phyloP scores from a whole-genome alignment of 2,797 vertebrate species.

The Astyanax mexicanus region DNA sequence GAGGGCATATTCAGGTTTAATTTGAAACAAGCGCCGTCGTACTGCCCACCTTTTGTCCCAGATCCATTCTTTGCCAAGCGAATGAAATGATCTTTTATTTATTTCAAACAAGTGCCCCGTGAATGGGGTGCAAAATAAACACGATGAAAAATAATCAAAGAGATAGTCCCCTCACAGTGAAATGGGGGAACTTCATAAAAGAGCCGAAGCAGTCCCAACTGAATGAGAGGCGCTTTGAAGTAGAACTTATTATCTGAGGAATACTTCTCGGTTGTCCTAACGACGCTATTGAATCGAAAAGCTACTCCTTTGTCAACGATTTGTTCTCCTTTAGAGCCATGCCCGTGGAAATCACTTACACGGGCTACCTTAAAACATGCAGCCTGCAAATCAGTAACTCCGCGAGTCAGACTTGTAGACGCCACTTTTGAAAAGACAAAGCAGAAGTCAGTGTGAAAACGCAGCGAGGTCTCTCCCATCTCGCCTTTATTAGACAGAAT shows the following conservation, averaged over 20 bases:
- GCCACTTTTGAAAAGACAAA: conserved; percentile 92
- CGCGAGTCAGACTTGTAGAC: conserved; percentile 98
- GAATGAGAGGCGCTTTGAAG: conserved; percentile 98
- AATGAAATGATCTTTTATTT: conserved; percentile 85
- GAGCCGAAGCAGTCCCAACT: conserved; percentile 91
- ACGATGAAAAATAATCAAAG: conserved; percentile 96
- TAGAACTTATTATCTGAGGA: conserved; percentile 98
- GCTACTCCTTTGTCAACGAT: conserved; percentile 96
- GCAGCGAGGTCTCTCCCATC: conserved; percentile 74
- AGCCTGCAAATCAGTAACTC: conserved; percentile 97
- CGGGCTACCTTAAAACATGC: conserved; percentile 92
- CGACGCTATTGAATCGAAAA: conserved; percentile 97
- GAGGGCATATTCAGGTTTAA: conserved; percentile 56
- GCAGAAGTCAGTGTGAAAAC: conserved; percentile 77
- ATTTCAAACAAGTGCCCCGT: conserved; percentile 94
- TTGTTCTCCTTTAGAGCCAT: conserved; percentile 99
- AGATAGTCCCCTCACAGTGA: conserved; percentile 88
- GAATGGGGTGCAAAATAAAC: conserved; percentile 96
- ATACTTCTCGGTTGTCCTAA: conserved; percentile 99
- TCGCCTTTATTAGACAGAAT: conserved; percentile 74
- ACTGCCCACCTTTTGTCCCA: conserved; percentile 60
- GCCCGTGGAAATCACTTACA: conserved; percentile 98
- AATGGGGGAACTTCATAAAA: conserved; percentile 94
- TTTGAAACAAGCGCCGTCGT: conserved; percentile 61
- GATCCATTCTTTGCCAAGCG: conserved; percentile 71